Evolutionary conservation across 2,113 vertebrate genomes (phyloP), one percentile per base, ranked within the genome.

Genomic region (Pterocles burchelli): DNA sequence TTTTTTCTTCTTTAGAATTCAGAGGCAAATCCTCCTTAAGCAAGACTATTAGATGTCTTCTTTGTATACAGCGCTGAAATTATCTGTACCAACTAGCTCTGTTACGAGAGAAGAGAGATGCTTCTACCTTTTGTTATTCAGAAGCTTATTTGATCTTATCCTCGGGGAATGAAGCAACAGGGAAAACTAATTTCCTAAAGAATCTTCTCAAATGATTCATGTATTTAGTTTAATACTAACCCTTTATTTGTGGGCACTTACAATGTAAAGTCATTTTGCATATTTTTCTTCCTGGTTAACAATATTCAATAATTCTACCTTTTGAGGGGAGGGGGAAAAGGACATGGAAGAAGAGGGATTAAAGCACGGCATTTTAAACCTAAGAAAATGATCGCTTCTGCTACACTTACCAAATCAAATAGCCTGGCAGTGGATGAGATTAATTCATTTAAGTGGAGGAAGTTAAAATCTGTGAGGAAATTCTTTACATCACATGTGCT

Each of bases 141-240:
- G 63, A 67, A 90, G 70, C 65, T 87, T 89, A 92, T 89, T 96
- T 93, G 85, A 91, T 90, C 73, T 96, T 93, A 61, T 93, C 93
- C 85, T 92, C 87, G 52, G 88, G 76, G 85, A 94, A 88, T 45
- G 71, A 78, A 94, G 65, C 68, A 93, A 90, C n/a, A 68, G 66
- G 81, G 71, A 49, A 84, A 91, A 92, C 88, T 58, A 52, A 93
- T 86, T 94, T 96, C 65, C 88, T 80, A 80, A 66, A 89, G 88
- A 71, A 93, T 67, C 24, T 88, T 84, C 55, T 90, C 82, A 77
- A 90, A 74, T 36, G 4, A 86, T 74, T 74, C 7, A 19, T 2
- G 19, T 15, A n/a, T 66, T 90, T 77, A n/a, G 33, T 90, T 94
- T 81, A 77, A 88, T 9, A 29, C 79, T 82, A 84, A 52, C 29